Conservation (phyloP, 2,797 vertebrate species). For the Falco rusticolus region DNA sequence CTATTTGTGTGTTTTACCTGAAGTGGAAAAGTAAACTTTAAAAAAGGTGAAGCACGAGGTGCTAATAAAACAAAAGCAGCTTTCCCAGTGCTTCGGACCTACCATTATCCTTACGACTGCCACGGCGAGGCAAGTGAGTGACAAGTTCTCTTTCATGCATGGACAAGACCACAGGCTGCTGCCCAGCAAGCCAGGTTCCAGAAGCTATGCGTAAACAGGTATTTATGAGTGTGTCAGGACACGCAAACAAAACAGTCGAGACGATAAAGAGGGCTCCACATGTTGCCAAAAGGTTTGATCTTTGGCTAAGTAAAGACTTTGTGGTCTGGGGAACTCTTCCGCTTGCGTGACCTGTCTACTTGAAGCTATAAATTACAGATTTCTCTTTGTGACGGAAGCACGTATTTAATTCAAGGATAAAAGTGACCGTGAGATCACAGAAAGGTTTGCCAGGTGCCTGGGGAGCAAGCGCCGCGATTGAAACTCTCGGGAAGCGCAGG, state of each 20-base stretch:
- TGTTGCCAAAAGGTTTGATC: neutral
- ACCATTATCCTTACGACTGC: neutral
- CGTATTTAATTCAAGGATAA: neutral
- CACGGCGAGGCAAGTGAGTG: neutral
- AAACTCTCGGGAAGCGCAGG: neutral
- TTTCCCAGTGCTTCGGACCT: neutral
- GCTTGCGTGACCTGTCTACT: neutral
- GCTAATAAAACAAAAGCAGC: neutral
- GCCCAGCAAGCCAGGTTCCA: neutral
- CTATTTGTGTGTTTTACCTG: neutral
- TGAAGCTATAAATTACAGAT: neutral
- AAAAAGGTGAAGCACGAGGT: neutral
- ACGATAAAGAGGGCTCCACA: neutral
- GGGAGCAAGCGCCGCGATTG: neutral
- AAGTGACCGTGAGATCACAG: neutral
- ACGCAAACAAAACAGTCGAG: neutral
- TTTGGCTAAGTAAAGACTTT: neutral
- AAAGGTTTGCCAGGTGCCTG: conserved; percentile 4
- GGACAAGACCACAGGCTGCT: neutral
- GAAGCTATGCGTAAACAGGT: neutral
- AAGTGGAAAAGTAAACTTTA: neutral
- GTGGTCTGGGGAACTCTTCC: neutral
- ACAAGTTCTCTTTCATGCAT: neutral
- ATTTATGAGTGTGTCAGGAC: neutral
- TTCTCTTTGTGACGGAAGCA: neutral